Evolutionary conservation across 2,113 vertebrate genomes (phyloP), one percentile per base, ranked within the genome.

Genomic region (Physeter macrocephalus): DNA sequence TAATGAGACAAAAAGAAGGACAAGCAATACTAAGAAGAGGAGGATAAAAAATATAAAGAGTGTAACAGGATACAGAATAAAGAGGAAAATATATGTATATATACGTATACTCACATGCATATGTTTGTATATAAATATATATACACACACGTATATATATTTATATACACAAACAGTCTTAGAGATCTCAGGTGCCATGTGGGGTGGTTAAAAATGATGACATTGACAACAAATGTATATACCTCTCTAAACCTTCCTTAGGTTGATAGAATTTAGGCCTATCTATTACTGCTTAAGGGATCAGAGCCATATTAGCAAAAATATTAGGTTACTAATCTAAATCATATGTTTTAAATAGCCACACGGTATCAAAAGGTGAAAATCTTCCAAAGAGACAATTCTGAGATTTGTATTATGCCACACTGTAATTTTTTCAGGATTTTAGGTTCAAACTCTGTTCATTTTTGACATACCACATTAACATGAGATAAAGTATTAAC

Each of bases 381-480:
- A 93, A 67, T 14, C 54, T 84, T 31, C 27, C 20, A 43, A 86
- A 90, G 88, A 91, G 31, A 74, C 13, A 90, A 82, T 78, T 66
- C 31, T 72, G 66, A 85, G 17, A 72, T 64, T 89, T 93, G 43
- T 62, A 91, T 18, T 80, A 67, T 49, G 17, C 11, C n/a, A 72
- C 12, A 27, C 6, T 72, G 1, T 77, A 72, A 34, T 67, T 92
- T 94, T 81, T 95, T 94, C 8, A 93, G 36, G n/a, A 12, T 88
- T 93, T 34, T 43, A 54, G 7, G n/a, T 86, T 97, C 87, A 93
- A 75, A 78, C 8, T 72, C 46, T 96, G 14, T 87, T 95, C 61
- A 91, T 97, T 91, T 86, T 72, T 93, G 39, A 93, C 54, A 93
- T 93, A 59, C 4, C 41, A 80, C 25, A 95, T 89, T 96, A 97